Evolutionary conservation across 1,140 invertebrate species (phyloP).

Genomic region (Himalopsyche phryganea): DNA sequence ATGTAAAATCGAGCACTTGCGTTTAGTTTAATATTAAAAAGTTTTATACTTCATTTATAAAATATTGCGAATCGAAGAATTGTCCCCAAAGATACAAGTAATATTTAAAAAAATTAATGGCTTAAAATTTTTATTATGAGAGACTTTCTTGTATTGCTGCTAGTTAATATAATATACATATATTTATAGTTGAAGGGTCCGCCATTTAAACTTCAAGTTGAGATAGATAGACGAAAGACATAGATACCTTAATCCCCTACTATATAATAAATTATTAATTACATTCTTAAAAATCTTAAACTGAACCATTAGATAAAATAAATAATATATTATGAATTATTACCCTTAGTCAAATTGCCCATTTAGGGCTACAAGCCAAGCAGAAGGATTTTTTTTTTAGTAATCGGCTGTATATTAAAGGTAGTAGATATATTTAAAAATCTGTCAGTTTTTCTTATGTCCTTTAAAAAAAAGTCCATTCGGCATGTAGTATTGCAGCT

Average conservation of each 20-base stretch:
- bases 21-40: slow-evolving; percentile 15
- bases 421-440: slow-evolving; percentile 15
- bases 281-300: slow-evolving; percentile 26
- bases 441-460: slow-evolving; percentile 8
- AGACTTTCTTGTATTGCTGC: slow-evolving; percentile 19
- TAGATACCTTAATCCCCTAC: slow-evolving; percentile 21
- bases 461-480: slow-evolving; percentile 5
- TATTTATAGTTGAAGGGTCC: slow-evolving; percentile 17
- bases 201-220: slow-evolving; percentile 22
- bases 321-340: slow-evolving; percentile 22
- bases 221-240: slow-evolving; percentile 25
- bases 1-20: slow-evolving; percentile 15
- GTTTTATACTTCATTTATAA: slow-evolving; percentile 21
- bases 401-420: slow-evolving; percentile 26
- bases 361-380: no score
- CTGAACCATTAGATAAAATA: slow-evolving; percentile 32
- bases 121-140: slow-evolving; percentile 14
- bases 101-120: slow-evolving; percentile 13
- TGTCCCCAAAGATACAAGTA: slow-evolving; percentile 17
- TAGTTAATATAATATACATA: slow-evolving; percentile 16
- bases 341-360: background rate
- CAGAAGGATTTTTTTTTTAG: slow-evolving; percentile 9
- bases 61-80: slow-evolving; percentile 17
- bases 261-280: slow-evolving; percentile 25
- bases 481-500: background rate